These are phyloP conservation scores for Neoscelio sp. DNA, from an alignment of 2,888 invertebrate species.

Conservation along the genomic window DNA sequence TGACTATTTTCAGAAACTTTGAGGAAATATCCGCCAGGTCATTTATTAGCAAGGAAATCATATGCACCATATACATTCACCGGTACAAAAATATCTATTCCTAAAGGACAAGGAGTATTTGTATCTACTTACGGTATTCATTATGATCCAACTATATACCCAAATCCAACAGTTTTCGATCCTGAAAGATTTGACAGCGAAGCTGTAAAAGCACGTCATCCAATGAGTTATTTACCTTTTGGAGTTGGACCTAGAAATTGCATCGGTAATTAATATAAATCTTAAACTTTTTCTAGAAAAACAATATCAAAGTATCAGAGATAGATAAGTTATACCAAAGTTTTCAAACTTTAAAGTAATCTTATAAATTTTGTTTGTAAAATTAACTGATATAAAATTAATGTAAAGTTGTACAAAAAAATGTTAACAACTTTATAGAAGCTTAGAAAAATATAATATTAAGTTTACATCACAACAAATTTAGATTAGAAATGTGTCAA, in stretches of 20 bases:
- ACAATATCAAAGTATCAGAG: no score
- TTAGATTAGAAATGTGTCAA: no score
- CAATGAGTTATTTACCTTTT: slow-evolving; percentile 74
- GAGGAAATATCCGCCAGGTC: slow-evolving; percentile 82
- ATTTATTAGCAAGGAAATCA: slow-evolving; percentile 77
- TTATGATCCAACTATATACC: slow-evolving; percentile 73
- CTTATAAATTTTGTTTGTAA: no score
- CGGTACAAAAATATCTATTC: slow-evolving; percentile 72
- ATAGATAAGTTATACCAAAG: no score
- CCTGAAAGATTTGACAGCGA: slow-evolving; percentile 74
- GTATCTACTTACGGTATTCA: slow-evolving; percentile 74
- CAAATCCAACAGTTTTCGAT: slow-evolving; percentile 73
- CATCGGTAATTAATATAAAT: slow-evolving; percentile 72
- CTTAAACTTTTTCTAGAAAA: no score
- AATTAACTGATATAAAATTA: no score
- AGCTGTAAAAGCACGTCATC: slow-evolving; percentile 62
- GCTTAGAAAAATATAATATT: no score
- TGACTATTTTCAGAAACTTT: slow-evolving; percentile 80
- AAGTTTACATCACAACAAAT: no score
- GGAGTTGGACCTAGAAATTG: slow-evolving; percentile 79
- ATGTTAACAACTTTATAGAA: no score
- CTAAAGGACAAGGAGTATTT: slow-evolving; percentile 54
- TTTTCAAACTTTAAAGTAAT: no score
- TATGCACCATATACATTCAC: slow-evolving; percentile 71
- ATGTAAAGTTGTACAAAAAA: no score